Percentiles rank a stretch among this genome's conserved stretches.
These are phyloP conservation scores for Phalacrocorax brasilianus DNA, from an alignment of 2,113 vertebrate genomes.

Conservation along the genomic window DNA sequence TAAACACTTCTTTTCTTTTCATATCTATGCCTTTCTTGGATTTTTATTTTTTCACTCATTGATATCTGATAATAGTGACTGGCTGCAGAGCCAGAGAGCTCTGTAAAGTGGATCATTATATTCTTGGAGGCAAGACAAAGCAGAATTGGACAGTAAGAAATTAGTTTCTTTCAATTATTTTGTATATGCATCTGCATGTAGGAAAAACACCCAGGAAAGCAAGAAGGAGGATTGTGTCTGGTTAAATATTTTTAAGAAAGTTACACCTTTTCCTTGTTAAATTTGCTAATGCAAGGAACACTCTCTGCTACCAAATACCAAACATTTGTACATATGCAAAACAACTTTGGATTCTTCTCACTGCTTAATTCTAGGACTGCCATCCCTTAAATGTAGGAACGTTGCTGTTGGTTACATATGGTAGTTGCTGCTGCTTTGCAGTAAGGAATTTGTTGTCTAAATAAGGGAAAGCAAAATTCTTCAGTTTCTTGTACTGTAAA, in stretches of 20 bases:
- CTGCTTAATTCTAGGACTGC: neutral
- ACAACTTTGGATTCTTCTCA: neutral
- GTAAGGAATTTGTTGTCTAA: neutral
- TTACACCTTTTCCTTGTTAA: neutral
- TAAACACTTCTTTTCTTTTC: neutral
- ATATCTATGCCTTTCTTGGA: neutral
- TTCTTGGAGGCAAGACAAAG: neutral
- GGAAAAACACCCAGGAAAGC: neutral
- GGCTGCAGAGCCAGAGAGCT: constrained; percentile 52
- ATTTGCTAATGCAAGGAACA: neutral
- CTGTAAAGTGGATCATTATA: constrained; percentile 49
- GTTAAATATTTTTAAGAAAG: neutral
- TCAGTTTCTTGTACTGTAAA: neutral
- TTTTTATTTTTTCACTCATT: neutral
- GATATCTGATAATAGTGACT: constrained; percentile 50
- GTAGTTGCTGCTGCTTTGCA: neutral
- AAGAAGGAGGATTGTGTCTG: neutral
- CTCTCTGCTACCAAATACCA: neutral
- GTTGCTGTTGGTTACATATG: neutral
- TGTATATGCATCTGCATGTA: neutral
- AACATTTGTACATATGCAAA: neutral
- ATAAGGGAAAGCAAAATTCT: neutral
- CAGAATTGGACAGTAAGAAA: constrained; percentile 19
- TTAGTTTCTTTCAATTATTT: neutral
- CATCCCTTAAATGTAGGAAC: neutral